A percentile compares a stretch with the other conserved stretches of the same genome.
phyloP scores from a whole-genome alignment of 2,113 vertebrate genomes.

The Globicephala melas region DNA sequence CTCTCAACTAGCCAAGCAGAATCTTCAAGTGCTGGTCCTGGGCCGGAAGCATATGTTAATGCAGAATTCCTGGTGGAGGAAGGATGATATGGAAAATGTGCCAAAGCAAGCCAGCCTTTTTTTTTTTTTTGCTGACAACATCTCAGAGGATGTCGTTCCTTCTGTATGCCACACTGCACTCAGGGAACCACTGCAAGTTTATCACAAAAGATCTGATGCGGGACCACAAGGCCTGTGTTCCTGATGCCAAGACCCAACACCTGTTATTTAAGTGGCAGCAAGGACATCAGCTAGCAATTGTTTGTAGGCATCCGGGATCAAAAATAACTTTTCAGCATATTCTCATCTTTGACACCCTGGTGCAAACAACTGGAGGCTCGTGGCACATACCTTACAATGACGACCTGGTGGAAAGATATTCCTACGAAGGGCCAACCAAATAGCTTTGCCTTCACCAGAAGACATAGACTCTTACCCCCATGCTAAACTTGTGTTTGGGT shows the following conservation, averaged over 20 bases:
- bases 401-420: slow-evolving; percentile 83
- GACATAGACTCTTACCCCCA: neutral
- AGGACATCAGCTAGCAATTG: slow-evolving; percentile 90
- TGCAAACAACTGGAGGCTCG: slow-evolving; percentile 87
- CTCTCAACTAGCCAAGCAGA: slow-evolving; percentile 83
- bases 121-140: slow-evolving; percentile 91
- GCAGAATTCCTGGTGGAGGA: slow-evolving; percentile 82
- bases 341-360: slow-evolving; percentile 87
- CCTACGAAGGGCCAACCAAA: slow-evolving; percentile 88
- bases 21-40: slow-evolving; percentile 88
- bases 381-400: slow-evolving; percentile 97
- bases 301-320: slow-evolving; percentile 47
- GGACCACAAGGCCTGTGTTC: slow-evolving; percentile 95
- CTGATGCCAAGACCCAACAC: slow-evolving; percentile 79
- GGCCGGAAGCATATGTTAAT: slow-evolving; percentile 96
- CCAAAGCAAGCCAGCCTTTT: slow-evolving; percentile 88
- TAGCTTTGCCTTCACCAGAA: slow-evolving; percentile 92
- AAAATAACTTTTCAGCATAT: slow-evolving; percentile 85
- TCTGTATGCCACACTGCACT: slow-evolving; percentile 92
- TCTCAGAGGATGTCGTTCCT: slow-evolving; percentile 96
- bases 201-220: slow-evolving; percentile 94
- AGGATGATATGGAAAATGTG: slow-evolving; percentile 85
- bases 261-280: slow-evolving; percentile 99
- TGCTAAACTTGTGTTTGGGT: neutral
- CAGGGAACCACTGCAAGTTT: slow-evolving; percentile 93